phyloP scores from a whole-genome alignment of 2,113 vertebrate species.

The Podarcis muralis region DNA sequence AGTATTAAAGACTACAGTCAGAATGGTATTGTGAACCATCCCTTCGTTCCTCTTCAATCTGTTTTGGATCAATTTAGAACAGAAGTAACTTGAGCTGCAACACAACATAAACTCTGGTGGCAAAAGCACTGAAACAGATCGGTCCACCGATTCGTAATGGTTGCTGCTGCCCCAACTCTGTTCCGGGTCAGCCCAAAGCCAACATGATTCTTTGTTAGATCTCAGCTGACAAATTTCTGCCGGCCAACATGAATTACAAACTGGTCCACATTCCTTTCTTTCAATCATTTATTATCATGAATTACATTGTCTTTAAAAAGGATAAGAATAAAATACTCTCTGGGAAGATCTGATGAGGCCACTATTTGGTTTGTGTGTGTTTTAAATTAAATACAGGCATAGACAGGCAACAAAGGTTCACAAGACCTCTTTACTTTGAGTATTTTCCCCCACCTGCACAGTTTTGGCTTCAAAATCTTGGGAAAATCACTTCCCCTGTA shows the following conservation, averaged over 20 bases:
- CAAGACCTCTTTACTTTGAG: neutral
- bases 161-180: neutral
- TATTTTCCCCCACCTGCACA: neutral
- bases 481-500: neutral
- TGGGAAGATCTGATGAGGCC: no score
- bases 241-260: neutral
- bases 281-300: neutral
- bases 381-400: neutral
- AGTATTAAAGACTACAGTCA: neutral
- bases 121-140: neutral
- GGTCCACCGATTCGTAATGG: neutral
- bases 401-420: neutral
- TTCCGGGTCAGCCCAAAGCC: neutral
- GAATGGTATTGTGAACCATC: neutral
- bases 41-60: neutral
- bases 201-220: neutral
- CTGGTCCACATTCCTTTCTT: neutral
- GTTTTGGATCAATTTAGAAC: neutral
- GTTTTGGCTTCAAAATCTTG: conserved; percentile 19
- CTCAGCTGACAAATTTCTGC: neutral
- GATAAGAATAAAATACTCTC: neutral
- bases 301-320: neutral
- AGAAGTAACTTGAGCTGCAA: neutral
- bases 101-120: neutral
- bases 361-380: no score